Evolutionary conservation across 2,797 vertebrate genomes (phyloP), one percentile per base, ranked within the genome.

Genomic region (Cynodonichthys magdalenae): DNA sequence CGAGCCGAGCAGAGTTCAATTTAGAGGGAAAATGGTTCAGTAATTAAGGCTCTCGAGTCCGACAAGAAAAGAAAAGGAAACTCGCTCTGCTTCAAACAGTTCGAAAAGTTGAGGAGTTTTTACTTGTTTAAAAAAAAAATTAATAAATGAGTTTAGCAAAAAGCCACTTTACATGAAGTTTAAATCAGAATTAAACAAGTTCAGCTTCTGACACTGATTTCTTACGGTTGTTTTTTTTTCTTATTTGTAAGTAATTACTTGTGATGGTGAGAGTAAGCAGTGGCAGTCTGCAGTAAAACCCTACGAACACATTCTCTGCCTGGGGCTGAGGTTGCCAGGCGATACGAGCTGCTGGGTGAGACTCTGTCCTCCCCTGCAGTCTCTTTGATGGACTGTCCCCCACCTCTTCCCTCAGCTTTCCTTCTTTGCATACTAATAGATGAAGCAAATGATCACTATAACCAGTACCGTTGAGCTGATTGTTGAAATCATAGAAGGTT

Each of bases 11-110:
- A 61, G 86, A 87, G 75, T 85, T 87, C 81, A 91, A 91, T 92
- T 83, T 86, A 81, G 87, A 87, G 90, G 88, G 91, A 90, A 92
- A 92, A 92, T 71, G 88, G 55, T 90, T 89, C 86, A 82, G 85
- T 89, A 90, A 89, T 85, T 91, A 84, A 72, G 77, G 79, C 77
- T 75, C 82, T 74, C 76, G 74, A 69, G 73, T 65, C 47, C 46
- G 69, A 79, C 68, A 85, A 79, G 79, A 86, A 87, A 83, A 61
- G 47, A 63, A 39, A 39, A 69, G 54, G 58, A 79, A 62, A 31
- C 48, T 28, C 36, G 8, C 49, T 69, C 63, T 55, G 17, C 66
- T 69, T 79, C 75, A 36, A 75, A 31, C 65, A 42, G 60, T 65
- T 76, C 63, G 75, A 53, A 68, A 45, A 55, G 41, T 71, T 62